phyloP scores from a whole-genome alignment of 2,888 invertebrate genomes.

The Pharmacophagus antenor region DNA sequence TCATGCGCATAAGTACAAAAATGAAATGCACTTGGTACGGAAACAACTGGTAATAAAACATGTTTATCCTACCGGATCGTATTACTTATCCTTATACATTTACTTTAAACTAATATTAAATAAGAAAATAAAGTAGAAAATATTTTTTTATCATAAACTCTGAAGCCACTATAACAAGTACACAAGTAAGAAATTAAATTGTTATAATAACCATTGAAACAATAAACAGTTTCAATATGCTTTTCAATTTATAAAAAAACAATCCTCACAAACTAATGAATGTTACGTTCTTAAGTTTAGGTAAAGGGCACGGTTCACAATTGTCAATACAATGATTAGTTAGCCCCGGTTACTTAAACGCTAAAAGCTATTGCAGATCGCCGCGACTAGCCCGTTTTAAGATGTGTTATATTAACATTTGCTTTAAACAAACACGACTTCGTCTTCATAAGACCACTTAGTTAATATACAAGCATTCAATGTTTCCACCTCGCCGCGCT shows the following conservation, averaged over 20 bases:
- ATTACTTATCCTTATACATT: background rate
- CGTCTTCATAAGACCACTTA: constrained; percentile 46
- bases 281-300: background rate
- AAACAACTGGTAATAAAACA: background rate
- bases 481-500: constrained; percentile 33
- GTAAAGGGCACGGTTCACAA: constrained; percentile 37
- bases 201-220: too few relatives aligned
- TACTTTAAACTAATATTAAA: background rate
- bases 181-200: too few relatives aligned
- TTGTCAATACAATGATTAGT: constrained; percentile 40
- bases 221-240: too few relatives aligned
- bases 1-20: constrained; percentile 29
- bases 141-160: too few relatives aligned
- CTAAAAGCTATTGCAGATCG: constrained; percentile 55
- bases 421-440: constrained; percentile 52
- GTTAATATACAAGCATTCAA: constrained; percentile 37
- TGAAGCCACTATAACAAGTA: too few relatives aligned
- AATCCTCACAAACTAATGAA: background rate
- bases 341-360: constrained; percentile 46
- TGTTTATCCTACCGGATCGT: background rate
- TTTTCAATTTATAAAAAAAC: background rate
- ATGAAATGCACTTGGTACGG: constrained; percentile 35
- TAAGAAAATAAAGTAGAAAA: background rate
- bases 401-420: constrained; percentile 51
- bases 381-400: constrained; percentile 40